phyloP scores from a whole-genome alignment of 2,888 invertebrate species.

The Pachymerium ferrugineum region DNA sequence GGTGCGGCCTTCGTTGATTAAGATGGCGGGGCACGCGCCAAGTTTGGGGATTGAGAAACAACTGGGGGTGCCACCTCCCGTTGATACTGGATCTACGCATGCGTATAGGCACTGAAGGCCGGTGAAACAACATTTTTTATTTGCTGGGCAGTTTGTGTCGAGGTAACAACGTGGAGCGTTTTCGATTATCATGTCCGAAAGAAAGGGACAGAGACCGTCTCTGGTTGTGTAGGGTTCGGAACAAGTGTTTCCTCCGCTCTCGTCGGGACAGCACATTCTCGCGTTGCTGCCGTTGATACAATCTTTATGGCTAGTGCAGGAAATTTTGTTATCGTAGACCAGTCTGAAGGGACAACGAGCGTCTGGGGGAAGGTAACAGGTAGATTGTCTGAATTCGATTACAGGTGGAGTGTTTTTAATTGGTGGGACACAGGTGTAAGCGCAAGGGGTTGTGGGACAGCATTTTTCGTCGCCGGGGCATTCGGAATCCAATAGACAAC shows the following conservation, averaged over 20 bases:
- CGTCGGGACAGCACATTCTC: not conserved
- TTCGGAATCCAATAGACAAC: not conserved
- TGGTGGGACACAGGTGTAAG: not conserved
- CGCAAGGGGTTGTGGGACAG: not conserved
- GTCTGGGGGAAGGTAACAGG: not conserved
- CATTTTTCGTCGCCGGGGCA: not conserved
- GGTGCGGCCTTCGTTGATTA: not conserved
- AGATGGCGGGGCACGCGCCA: not conserved
- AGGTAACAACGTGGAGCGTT: not conserved
- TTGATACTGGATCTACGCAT: not conserved
- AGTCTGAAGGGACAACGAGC: not conserved
- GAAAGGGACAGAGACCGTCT: not conserved
- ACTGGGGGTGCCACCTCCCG: not conserved
- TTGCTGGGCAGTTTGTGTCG: not conserved
- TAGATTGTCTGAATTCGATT: not conserved
- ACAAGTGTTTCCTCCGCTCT: not conserved
- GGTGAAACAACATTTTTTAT: not conserved
- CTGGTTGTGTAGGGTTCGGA: not conserved
- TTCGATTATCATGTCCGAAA: not conserved
- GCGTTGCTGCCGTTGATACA: not conserved
- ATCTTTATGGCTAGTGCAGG: not conserved
- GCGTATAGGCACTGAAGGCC: not conserved
- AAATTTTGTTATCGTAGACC: not conserved
- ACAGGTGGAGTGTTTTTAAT: not conserved
- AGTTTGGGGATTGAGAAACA: not conserved